A percentile compares a stretch with the other conserved stretches of the same genome.
These are phyloP conservation scores for Aphelocoma californica DNA, from an alignment of 2,797 vertebrate species.

Conservation along the genomic window DNA sequence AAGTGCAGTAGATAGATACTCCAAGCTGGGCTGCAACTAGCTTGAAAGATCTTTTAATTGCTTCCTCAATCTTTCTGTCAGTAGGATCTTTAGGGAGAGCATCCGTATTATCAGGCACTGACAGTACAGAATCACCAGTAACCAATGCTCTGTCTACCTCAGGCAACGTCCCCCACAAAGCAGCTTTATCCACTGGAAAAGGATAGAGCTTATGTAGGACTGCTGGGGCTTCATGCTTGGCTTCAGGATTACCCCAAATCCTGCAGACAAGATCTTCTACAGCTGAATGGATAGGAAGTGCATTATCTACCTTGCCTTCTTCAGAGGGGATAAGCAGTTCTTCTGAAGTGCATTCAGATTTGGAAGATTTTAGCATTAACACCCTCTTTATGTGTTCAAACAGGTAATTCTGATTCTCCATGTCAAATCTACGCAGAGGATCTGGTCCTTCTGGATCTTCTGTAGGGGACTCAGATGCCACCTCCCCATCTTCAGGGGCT, in stretches of 20 bases:
- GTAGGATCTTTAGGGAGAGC: conserved; percentile 30
- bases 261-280: conserved; percentile 47
- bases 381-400: conserved; percentile 49
- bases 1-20: conserved; percentile 59
- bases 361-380: conserved; percentile 30
- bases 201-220: conserved; percentile 29
- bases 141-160: conserved; percentile 23
- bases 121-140: background rate
- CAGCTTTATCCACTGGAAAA: conserved; percentile 44
- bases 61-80: conserved; percentile 59
- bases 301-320: conserved; percentile 23
- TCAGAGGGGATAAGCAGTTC: background rate
- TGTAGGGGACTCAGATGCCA: background rate
- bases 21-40: conserved; percentile 50
- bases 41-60: conserved; percentile 58
- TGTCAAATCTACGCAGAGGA: conserved; percentile 35
- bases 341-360: background rate
- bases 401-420: conserved; percentile 32
- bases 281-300: conserved; percentile 56
- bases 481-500: background rate
- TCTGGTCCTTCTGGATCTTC: conserved; percentile 22
- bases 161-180: conserved; percentile 48
- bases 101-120: background rate
- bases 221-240: conserved; percentile 35
- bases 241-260: conserved; percentile 50